Conservation (phyloP, 1,140 invertebrate species). For the Solenopsis invicta region DNA sequence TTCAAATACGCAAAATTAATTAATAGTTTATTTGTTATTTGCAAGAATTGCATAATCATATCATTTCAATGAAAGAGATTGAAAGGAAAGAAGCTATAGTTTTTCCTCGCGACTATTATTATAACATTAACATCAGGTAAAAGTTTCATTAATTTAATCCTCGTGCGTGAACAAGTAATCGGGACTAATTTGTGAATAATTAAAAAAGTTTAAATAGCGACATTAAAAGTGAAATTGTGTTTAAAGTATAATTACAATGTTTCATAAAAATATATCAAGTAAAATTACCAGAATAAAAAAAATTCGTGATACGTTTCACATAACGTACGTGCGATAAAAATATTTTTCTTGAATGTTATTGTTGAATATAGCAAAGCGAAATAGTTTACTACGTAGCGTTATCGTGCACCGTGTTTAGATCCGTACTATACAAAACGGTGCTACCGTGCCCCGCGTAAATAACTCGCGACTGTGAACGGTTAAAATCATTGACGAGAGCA, state of each 20-base stretch:
- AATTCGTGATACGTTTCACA: neutral
- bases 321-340: neutral
- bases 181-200: slow-evolving; percentile 21
- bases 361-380: neutral
- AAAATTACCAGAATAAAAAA: neutral
- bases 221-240: neutral
- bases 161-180: neutral
- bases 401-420: neutral
- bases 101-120: neutral
- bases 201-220: slow-evolving; percentile 11
- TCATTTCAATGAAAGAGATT: neutral
- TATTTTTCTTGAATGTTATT: slow-evolving; percentile 6
- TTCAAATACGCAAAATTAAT: slow-evolving; percentile 3
- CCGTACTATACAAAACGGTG: neutral
- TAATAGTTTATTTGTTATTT: neutral
- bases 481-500: neutral
- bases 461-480: neutral
- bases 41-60: neutral
- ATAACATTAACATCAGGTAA: neutral
- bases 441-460: neutral
- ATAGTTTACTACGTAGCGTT: neutral
- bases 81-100: neutral
- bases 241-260: slow-evolving; percentile 8
- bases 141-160: neutral
- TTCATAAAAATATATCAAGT: neutral